phyloP scores from a whole-genome alignment of 1,140 invertebrate genomes.

The Plectrocnemia conspersa region DNA sequence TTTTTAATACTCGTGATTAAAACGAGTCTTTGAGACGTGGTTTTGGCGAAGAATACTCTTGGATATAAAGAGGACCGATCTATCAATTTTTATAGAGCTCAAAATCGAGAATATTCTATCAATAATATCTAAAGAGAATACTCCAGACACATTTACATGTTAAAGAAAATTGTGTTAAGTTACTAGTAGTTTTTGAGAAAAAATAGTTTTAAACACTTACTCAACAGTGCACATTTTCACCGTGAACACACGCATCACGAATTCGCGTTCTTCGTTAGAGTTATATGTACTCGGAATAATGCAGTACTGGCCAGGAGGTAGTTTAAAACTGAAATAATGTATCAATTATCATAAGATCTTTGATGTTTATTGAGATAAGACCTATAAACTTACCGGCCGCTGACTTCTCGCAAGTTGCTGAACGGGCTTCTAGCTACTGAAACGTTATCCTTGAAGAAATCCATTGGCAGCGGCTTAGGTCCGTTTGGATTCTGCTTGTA shows the following conservation, averaged over 20 bases:
- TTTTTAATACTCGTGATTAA: no score
- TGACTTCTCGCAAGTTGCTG: conserved; percentile 94
- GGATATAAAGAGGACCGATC: background rate
- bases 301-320: conserved; percentile 90
- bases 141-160: no score
- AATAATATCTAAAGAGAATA: conserved; percentile 12
- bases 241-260: conserved; percentile 92
- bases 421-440: conserved; percentile 87
- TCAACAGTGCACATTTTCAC: conserved; percentile 86
- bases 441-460: conserved; percentile 95
- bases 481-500: conserved; percentile 82
- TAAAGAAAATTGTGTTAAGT: no score
- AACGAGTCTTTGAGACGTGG: no score
- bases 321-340: conserved; percentile 63
- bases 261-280: conserved; percentile 93
- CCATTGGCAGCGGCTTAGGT: conserved; percentile 68
- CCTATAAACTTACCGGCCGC: conserved; percentile 58
- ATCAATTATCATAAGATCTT: background rate
- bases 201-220: conserved; percentile 54
- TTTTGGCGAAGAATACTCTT: no score
- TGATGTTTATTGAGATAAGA: background rate
- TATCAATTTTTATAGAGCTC: no score
- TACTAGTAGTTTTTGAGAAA: no score
- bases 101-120: conserved; percentile 7
- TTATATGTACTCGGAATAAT: conserved; percentile 98